Evolutionary conservation across 2,113 vertebrate genomes (phyloP).

Genomic region (Protobothrops mucrosquamatus): DNA sequence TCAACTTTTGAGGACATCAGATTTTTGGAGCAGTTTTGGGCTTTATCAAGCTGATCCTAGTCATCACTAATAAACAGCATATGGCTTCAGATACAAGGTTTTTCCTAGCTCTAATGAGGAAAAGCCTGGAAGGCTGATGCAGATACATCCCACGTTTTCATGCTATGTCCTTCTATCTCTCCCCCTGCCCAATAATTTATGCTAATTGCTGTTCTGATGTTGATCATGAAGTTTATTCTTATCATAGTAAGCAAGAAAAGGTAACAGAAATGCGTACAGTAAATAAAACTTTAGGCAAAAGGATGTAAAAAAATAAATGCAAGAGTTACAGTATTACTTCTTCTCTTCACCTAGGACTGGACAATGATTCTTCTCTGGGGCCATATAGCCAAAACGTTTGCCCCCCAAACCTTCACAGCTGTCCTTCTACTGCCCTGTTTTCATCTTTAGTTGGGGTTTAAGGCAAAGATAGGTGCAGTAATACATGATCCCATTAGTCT

Average conservation of each 20-base stretch:
- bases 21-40: background rate
- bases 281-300: background rate
- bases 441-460: background rate
- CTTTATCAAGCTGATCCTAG: background rate
- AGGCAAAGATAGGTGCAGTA: background rate
- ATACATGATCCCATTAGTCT: background rate
- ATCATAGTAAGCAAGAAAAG: background rate
- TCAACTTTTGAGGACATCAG: background rate
- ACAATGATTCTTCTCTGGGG: background rate
- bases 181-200: background rate
- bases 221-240: constrained; percentile 6
- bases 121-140: background rate
- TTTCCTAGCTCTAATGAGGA: background rate
- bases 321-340: background rate
- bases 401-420: background rate
- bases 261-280: background rate
- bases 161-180: background rate
- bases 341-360: background rate
- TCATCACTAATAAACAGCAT: no score
- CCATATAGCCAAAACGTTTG: background rate
- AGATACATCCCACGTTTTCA: background rate
- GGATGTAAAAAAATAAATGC: background rate
- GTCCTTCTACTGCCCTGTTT: background rate
- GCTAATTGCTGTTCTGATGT: background rate
- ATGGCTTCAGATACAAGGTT: background rate